Evolutionary conservation across 1,140 invertebrate genomes (phyloP), one percentile per base, ranked within the genome.

Genomic region (Procambarus clarkii): DNA sequence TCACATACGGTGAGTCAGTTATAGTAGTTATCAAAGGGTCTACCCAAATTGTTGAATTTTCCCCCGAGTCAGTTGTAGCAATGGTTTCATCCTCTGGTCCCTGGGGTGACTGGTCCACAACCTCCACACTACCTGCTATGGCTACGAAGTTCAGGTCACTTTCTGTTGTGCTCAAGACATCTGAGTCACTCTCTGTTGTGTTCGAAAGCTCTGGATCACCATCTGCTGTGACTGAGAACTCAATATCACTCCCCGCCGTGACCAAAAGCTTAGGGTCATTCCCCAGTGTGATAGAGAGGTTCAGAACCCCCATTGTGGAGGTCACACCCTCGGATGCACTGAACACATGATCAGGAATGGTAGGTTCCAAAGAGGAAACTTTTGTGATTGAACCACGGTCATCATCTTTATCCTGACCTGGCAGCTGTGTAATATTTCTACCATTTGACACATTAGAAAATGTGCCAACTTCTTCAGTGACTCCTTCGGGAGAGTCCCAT

Each of bases 31-130:
- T 9, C 7, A 45, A 45, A 15, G 58, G 7, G n/a, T 34, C 69
- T 45, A 48, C 11, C 44, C 21, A 46, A 3, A 48, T 21, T 21
- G 76, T 60, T 8, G 44, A n/a, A 46, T 34, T 78, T 9, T 64
- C 15, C 8, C 13, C 24, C 7, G 69, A 5, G 21, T 15, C 21
- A 13, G 4, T 8, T 21, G 7, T 46, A n/a, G 45, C n/a, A 4
- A 74, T 8, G 24, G 2, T 34, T 60, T 69, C 11, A 15, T 74
- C 84, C 60, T n/a, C 45, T 2, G 64, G 24, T 21, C 64, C 48
- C 13, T 21, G 24, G 18, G 84, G 84, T 13, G 71, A 77, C 24
- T 45, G 71, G 48, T 86, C 84, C 44, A 86, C 85, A 11, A 46
- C 84, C 45, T 86, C 84, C 34, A 86, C 84, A 50, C 46, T 24